A percentile compares a stretch with the other conserved stretches of the same genome.
Evolutionary conservation across 2,888 invertebrate species (phyloP).

Genomic region (Deilephila porcellus): DNA sequence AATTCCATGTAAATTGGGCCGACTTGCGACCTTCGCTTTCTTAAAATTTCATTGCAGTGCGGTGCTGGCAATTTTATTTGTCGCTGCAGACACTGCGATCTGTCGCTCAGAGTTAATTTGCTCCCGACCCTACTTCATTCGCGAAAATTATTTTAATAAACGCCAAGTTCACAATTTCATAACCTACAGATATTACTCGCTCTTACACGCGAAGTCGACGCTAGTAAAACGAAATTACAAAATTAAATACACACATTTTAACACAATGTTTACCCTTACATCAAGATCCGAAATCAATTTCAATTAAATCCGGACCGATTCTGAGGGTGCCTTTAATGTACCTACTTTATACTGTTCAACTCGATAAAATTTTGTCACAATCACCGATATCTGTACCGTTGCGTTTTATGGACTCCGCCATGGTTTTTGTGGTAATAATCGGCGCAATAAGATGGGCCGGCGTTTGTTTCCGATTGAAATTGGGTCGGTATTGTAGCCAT

Average conservation of each 20-base stretch:
- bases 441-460: slow-evolving; percentile 48
- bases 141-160: slow-evolving; percentile 28
- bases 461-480: slow-evolving; percentile 56
- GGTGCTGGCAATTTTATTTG: slow-evolving; percentile 56
- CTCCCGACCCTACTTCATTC: slow-evolving; percentile 15
- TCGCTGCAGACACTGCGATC: slow-evolving; percentile 55
- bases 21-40: slow-evolving; percentile 65
- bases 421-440: slow-evolving; percentile 45
- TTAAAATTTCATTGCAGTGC: slow-evolving; percentile 62
- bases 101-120: slow-evolving; percentile 55
- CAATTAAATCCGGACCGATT: neutral
- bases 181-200: slow-evolving; percentile 14
- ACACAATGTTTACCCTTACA: neutral
- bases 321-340: neutral
- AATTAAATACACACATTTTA: slow-evolving; percentile 3
- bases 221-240: neutral
- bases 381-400: slow-evolving; percentile 3
- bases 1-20: slow-evolving; percentile 79
- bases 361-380: neutral
- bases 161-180: slow-evolving; percentile 21
- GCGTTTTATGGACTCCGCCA: slow-evolving; percentile 32
- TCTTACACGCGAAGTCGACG: slow-evolving; percentile 1
- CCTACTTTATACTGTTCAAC: neutral
- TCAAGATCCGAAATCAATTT: neutral
- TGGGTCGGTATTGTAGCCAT: slow-evolving; percentile 55